Evolutionary conservation across 1,140 invertebrate species (phyloP).

Genomic region (Dinoponera quadriceps): DNA sequence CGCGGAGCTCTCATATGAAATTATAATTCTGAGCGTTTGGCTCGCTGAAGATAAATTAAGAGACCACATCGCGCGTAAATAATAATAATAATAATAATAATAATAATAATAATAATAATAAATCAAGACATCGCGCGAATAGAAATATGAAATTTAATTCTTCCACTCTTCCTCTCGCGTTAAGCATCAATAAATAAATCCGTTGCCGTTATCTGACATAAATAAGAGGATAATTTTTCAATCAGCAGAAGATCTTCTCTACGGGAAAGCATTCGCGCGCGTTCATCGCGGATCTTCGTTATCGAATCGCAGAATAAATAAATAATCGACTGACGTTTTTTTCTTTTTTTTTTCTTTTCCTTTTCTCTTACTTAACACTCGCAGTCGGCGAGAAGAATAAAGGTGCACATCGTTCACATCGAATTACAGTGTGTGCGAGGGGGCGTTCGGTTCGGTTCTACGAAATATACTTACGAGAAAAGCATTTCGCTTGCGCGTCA

Average conservation of each 20-base stretch:
- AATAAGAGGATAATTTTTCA: not conserved
- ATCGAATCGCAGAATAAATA: not conserved
- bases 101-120: too few relatives aligned
- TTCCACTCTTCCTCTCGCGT: too few relatives aligned
- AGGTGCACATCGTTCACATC: conserved; percentile 24
- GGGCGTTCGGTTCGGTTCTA: conserved; percentile 6
- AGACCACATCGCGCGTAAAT: too few relatives aligned
- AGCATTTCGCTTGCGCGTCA: conserved; percentile 45
- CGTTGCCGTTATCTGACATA: too few relatives aligned
- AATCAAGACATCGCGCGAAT: too few relatives aligned
- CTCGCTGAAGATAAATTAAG: not conserved
- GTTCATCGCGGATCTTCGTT: not conserved
- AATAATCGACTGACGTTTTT: conserved; percentile 5
- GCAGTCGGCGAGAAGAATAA: not conserved
- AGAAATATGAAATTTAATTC: too few relatives aligned
- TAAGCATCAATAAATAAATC: too few relatives aligned
- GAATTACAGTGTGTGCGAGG: not conserved
- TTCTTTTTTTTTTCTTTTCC: too few relatives aligned
- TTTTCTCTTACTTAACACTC: not conserved
- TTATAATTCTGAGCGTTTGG: not conserved
- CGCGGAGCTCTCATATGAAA: too few relatives aligned
- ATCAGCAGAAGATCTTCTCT: not conserved
- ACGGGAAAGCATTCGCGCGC: not conserved
- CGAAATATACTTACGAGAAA: conserved; percentile 62
- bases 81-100: too few relatives aligned